phyloP scores from a whole-genome alignment of 2,888 invertebrate species.

The Hymenopus coronatus region DNA sequence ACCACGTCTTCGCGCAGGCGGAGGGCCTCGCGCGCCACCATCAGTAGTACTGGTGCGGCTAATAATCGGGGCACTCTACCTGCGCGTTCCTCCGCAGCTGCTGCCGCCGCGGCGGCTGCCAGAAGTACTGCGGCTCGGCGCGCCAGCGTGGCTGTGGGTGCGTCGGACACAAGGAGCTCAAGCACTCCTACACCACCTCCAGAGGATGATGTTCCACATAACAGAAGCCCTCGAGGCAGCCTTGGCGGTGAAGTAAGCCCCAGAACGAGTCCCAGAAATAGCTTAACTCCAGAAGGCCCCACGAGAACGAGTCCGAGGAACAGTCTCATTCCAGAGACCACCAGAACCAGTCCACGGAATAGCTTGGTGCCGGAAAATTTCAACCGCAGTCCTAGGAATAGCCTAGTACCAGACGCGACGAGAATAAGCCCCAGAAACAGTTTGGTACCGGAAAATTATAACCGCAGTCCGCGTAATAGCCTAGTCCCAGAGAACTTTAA shows the following conservation, averaged over 20 bases:
- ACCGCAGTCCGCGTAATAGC: slow-evolving; percentile 49
- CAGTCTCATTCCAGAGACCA: slow-evolving; percentile 58
- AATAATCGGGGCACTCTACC: slow-evolving; percentile 49
- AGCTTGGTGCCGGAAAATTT: slow-evolving; percentile 58
- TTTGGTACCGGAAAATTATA: slow-evolving; percentile 42
- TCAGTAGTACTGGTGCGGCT: not conserved
- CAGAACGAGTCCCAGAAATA: slow-evolving; percentile 59
- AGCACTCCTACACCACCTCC: slow-evolving; percentile 37
- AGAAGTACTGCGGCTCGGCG: slow-evolving; percentile 43
- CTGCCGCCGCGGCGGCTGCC: slow-evolving; percentile 48
- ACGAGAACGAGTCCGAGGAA: slow-evolving; percentile 51
- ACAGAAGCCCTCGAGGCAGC: slow-evolving; percentile 46
- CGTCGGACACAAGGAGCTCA: slow-evolving; percentile 32
- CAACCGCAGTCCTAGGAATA: slow-evolving; percentile 53
- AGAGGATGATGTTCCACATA: slow-evolving; percentile 52
- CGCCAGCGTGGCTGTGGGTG: slow-evolving; percentile 38
- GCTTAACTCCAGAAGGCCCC: slow-evolving; percentile 56
- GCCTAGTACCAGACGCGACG: slow-evolving; percentile 53
- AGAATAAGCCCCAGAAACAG: slow-evolving; percentile 21
- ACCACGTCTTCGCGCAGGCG: slow-evolving; percentile 66
- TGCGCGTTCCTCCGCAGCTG: slow-evolving; percentile 51
- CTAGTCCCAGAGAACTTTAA: slow-evolving; percentile 52
- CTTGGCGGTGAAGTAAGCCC: slow-evolving; percentile 56
- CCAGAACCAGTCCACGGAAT: slow-evolving; percentile 54
- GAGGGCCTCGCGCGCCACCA: slow-evolving; percentile 62